Conservation (phyloP, 2,797 vertebrate genomes). For the Sylvilagus floridanus region DNA sequence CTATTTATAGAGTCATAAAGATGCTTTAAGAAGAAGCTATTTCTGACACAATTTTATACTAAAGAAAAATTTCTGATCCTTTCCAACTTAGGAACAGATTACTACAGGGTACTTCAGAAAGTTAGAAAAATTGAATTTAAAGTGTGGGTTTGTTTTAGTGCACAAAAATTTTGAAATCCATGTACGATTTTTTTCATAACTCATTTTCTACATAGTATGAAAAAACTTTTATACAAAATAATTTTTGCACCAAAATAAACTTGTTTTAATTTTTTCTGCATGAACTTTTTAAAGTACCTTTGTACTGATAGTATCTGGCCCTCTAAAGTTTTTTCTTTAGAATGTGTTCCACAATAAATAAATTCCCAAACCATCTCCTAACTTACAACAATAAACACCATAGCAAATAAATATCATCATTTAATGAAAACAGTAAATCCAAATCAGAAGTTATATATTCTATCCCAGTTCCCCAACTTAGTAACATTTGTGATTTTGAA, state of each 20-base stretch:
- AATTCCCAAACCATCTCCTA: conserved; percentile 23
- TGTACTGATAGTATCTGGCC: background rate
- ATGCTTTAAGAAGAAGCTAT: conserved; percentile 32
- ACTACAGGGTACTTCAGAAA: no score
- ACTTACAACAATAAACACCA: conserved; percentile 22
- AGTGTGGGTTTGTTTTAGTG: no score
- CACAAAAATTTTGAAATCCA: no score
- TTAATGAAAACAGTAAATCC: conserved; percentile 15
- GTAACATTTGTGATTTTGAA: background rate
- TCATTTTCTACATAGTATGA: no score
- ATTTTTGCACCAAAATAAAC: no score
- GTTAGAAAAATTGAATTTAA: no score
- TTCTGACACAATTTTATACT: conserved; percentile 21
- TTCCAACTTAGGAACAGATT: conserved; percentile 10
- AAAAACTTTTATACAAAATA: no score
- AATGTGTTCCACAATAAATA: background rate
- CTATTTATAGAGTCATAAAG: conserved; percentile 53
- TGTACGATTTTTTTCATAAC: no score
- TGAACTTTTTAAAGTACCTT: no score
- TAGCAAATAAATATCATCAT: conserved; percentile 5
- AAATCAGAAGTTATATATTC: conserved; percentile 29
- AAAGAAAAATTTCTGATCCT: conserved; percentile 51
- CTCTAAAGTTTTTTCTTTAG: conserved; percentile 45
- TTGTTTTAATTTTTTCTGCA: no score
- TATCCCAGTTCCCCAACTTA: conserved; percentile 26